Conservation (phyloP, 2,113 vertebrate genomes). For the human (Homo sapiens) region GRCh38 chr15:93260501-93261000, state of each 20-base stretch:
- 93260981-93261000: background rate
- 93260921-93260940: background rate
- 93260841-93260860: background rate
- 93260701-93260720: fast-evolving
- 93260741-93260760: fast-evolving
- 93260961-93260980: background rate
- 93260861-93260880: background rate
- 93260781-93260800: fast-evolving
- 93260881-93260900: background rate
- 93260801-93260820: background rate
- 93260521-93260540: background rate
- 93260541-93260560: slow-evolving; percentile 16
- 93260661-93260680: background rate
- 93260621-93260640: slow-evolving; percentile 38
- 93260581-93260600: background rate
- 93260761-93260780: background rate
- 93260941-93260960: background rate
- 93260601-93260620: slow-evolving; percentile 50
- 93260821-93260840: too few relatives aligned
- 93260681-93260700: background rate
- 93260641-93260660: slow-evolving; percentile 10
- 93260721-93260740: background rate
- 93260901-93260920: background rate
- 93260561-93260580: background rate
- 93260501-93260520: background rate